Conservation (phyloP, 92 coral and sea anemone species). For the Siderastrea radians region DNA sequence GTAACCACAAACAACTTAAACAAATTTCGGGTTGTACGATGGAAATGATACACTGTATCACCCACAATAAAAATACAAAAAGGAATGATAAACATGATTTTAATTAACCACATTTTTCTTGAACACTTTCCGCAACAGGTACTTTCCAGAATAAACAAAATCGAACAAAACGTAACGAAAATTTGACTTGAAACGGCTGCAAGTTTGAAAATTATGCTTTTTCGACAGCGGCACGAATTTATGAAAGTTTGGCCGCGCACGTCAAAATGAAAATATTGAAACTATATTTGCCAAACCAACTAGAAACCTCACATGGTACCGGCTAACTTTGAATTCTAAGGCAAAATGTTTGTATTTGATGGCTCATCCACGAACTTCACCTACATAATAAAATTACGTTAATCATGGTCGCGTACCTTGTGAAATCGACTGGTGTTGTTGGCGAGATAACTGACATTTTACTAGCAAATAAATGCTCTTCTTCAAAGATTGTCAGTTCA, state of each 20-base stretch:
- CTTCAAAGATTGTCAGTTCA: not conserved
- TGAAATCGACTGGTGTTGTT: not conserved
- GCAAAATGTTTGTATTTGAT: too few species aligned
- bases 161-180: not conserved
- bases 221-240: too few species aligned
- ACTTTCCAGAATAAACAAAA: not conserved
- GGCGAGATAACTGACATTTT: not conserved
- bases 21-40: not conserved
- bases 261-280: too few species aligned
- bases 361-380: too few species aligned
- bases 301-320: too few species aligned
- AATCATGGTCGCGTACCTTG: too few species aligned
- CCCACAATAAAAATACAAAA: not conserved
- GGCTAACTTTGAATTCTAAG: too few species aligned
- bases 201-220: too few species aligned
- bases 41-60: not conserved
- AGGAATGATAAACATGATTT: not conserved
- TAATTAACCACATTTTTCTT: not conserved
- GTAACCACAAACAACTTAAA: not conserved
- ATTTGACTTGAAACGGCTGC: too few species aligned
- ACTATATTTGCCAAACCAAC: too few species aligned
- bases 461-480: not conserved
- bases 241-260: too few species aligned
- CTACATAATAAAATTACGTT: too few species aligned
- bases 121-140: not conserved